Conservation (phyloP, 2,888 invertebrate genomes). For the Synergus itoensis region DNA sequence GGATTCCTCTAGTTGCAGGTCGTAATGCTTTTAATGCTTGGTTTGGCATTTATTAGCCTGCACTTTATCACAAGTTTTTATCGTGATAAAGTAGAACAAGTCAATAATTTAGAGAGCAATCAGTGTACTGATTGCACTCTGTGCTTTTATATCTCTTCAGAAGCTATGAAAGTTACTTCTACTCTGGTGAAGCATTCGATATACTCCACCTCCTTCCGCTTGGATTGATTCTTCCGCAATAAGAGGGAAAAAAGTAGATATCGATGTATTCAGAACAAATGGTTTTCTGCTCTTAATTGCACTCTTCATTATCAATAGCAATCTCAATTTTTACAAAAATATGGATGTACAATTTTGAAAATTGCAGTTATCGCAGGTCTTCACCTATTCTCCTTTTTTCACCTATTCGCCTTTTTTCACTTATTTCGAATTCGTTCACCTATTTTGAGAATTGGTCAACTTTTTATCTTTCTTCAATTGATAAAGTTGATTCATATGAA, state of each 20-base stretch:
- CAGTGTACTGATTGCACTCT: not conserved
- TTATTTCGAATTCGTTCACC: no score
- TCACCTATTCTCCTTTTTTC: no score
- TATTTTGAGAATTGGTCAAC: no score
- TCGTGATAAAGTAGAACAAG: not conserved
- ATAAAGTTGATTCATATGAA: no score
- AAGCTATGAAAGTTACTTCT: slow-evolving; percentile 1
- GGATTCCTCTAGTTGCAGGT: not conserved
- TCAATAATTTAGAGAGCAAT: slow-evolving; percentile 8
- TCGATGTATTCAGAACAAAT: slow-evolving; percentile 11
- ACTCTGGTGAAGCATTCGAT: slow-evolving; percentile 3
- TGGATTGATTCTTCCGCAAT: not conserved
- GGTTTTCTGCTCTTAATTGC: not conserved
- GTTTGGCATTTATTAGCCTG: slow-evolving; percentile 11
- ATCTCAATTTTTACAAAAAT: slow-evolving; percentile 1
- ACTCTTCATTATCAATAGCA: not conserved
- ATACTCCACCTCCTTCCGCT: not conserved
- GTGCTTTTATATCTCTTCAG: not conserved
- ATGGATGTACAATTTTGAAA: not conserved
- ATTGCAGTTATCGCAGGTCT: no score
- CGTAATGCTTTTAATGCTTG: not conserved
- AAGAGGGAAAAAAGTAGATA: not conserved
- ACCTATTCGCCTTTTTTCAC: no score
- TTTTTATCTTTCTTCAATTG: no score
- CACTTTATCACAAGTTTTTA: slow-evolving; percentile 9